Evolutionary conservation across 2,113 vertebrate genomes (phyloP), one percentile per base, ranked within the genome.

Genomic region (Lynx canadensis): DNA sequence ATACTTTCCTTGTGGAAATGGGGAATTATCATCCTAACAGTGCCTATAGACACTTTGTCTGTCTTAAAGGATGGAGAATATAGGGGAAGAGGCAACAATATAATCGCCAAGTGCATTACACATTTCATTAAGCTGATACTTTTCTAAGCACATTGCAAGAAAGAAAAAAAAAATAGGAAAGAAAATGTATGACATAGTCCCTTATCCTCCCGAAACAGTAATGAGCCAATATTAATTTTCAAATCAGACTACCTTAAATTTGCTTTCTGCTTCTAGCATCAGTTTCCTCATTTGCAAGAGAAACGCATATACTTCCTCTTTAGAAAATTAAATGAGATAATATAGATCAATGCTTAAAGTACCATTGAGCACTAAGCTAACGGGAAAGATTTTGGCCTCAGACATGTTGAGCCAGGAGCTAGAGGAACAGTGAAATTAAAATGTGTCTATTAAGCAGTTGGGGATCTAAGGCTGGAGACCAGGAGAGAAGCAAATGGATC

Each of bases 221-320:
- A 69, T 52, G 38, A 95, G 81, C 65, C 25, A 91, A 90, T 33
- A 93, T 38, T 11, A 68, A 83, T n/a, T 73, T 16, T 74, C 45
- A 91, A 88, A 95, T 80, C 60, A 95, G 83, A 27, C 27, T 45
- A 87, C 36, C 38, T 89, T 52, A 76, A 89, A 95, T 69, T 36
- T 63, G 5, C 89, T 80, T 95, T 38, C 82, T 83, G 31, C 74
- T 52, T 45, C 71, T 69, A 69, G 4, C 36, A 31, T 88, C 81
- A 50, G 45, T 45, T 50, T 96, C 11, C 41, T n/a, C 8, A 16
- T 83, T 38, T 96, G n/a, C 48, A 73, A 68, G 14, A 50, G 65
- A 38, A 82, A 18, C 19, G n/a, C n/a, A 66, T 66, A 38, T 41
- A 66, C 3, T 45, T 23, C 85, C 2, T n/a, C 69, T 86, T 89